phyloP scores from a whole-genome alignment of 2,113 vertebrate genomes.

The Actinemys pallida region DNA sequence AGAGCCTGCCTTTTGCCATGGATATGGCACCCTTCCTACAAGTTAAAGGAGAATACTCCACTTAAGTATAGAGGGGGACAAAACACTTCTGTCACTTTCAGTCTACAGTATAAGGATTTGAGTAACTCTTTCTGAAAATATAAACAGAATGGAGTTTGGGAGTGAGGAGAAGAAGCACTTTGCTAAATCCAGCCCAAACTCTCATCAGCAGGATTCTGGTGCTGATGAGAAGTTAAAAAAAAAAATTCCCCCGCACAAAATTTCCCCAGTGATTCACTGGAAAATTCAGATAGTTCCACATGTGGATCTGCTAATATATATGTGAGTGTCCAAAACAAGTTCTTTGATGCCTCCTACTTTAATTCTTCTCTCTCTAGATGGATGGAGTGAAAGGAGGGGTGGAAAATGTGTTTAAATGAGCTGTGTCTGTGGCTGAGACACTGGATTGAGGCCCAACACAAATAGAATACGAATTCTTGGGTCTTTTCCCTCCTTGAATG shows the following conservation, averaged over 20 bases:
- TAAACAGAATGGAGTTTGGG: neutral
- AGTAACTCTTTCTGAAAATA: rapidly evolving
- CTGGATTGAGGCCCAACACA: neutral
- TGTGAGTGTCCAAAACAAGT: rapidly evolving
- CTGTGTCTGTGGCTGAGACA: neutral
- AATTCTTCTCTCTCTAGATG: neutral
- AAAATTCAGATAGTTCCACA: neutral
- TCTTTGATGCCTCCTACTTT: neutral
- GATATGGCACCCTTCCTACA: neutral
- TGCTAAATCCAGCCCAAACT: neutral
- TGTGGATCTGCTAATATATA: rapidly evolving
- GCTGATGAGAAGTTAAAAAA: neutral
- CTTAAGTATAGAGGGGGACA: rapidly evolving
- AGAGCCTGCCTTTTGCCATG: neutral
- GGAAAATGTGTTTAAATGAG: neutral
- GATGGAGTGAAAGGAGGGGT: neutral
- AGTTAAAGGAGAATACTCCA: neutral
- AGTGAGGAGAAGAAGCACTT: neutral
- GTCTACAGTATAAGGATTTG: neutral
- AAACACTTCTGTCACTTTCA: neutral
- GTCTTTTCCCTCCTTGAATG: neutral
- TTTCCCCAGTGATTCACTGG: neutral
- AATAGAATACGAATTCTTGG: neutral
- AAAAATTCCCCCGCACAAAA: neutral
- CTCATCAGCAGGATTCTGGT: neutral